Percentiles rank a stretch among this genome's conserved stretches.
Evolutionary conservation across 2,797 vertebrate species (phyloP).

Genomic region (Chromobotia macracanthus): DNA sequence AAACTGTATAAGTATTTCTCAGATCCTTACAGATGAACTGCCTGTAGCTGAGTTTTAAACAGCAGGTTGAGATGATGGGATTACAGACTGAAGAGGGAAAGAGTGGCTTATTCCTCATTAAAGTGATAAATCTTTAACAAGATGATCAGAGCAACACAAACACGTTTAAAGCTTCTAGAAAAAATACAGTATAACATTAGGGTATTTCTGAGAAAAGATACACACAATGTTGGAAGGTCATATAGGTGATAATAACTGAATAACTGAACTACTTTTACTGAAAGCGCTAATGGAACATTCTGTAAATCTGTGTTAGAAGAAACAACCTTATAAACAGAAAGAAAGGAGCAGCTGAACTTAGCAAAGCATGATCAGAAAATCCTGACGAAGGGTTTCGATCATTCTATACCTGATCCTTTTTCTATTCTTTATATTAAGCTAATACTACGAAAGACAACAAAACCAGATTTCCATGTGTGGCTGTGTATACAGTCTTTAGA

Average conservation of each 20-base stretch:
- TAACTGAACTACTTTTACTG: too few relatives aligned
- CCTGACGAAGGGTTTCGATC: too few relatives aligned
- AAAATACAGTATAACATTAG: neutral
- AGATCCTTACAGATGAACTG: neutral
- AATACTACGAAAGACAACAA: neutral
- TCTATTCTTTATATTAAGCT: neutral
- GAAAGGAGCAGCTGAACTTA: too few relatives aligned
- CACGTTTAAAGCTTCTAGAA: constrained; percentile 9
- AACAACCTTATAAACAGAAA: too few relatives aligned
- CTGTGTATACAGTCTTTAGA: neutral
- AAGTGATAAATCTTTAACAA: constrained; percentile 56
- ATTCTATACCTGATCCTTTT: neutral
- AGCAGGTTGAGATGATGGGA: constrained; percentile 61
- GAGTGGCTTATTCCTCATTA: constrained; percentile 55
- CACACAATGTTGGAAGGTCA: too few relatives aligned
- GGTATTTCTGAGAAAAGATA: neutral
- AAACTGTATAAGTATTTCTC: too few relatives aligned
- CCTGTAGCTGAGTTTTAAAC: neutral
- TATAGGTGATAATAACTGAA: too few relatives aligned
- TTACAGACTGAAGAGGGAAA: constrained; percentile 48
- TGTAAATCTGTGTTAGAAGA: too few relatives aligned
- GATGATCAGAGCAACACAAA: constrained; percentile 42
- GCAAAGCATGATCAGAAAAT: too few relatives aligned
- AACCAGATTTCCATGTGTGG: neutral
- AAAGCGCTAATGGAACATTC: too few relatives aligned